Conservation (phyloP, 2,888 invertebrate species). For the Pachydiplax longipennis region DNA sequence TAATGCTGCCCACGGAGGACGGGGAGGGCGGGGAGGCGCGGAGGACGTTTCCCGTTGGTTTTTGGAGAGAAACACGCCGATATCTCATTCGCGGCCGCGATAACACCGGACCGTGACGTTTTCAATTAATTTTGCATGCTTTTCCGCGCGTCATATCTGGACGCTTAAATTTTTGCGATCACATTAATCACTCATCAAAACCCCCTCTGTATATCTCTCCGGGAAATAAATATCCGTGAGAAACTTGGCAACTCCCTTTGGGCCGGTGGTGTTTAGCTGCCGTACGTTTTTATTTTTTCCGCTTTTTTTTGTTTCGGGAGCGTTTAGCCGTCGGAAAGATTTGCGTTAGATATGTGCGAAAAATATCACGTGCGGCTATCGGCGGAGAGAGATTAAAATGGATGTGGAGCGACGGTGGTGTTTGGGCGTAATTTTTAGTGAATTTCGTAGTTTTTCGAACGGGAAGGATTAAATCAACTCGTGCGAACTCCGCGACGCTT, state of each 20-base stretch:
- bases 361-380: neutral
- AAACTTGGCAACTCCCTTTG: neutral
- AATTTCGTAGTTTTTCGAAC: too few species aligned
- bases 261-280: neutral
- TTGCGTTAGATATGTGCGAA: neutral
- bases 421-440: too few species aligned
- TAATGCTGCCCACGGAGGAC: neutral
- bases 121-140: constrained; percentile 38
- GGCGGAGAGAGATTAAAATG: neutral
- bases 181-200: constrained; percentile 1
- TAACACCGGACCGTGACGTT: constrained; percentile 29
- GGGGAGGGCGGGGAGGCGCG: neutral
- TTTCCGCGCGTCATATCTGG: constrained; percentile 7
- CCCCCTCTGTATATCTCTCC: neutral
- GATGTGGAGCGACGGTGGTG: too few species aligned
- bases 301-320: neutral
- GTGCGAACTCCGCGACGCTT: too few species aligned
- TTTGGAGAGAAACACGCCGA: neutral
- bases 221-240: neutral
- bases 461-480: too few species aligned
- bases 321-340: neutral
- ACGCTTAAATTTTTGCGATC: constrained; percentile 13
- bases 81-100: constrained; percentile 36
- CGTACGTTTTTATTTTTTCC: neutral
- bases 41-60: neutral